Evolutionary conservation across 2,797 vertebrate species (phyloP), one percentile per base, ranked within the genome.

Genomic region (Oophaga sylvatica): DNA sequence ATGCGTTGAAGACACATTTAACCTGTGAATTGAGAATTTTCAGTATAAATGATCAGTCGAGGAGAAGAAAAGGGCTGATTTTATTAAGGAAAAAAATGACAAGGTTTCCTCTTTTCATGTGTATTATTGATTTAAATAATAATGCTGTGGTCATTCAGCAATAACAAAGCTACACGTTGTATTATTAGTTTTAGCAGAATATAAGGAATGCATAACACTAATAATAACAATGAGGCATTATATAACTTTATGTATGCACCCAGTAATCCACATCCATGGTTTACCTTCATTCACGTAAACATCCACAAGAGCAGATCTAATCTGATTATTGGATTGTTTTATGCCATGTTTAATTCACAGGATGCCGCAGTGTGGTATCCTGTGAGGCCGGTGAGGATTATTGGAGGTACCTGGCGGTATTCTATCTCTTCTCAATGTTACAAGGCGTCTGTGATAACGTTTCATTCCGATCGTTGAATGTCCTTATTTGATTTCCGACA

Each of bases 391-490:
- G 35, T 62, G 12, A 59, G 45, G 87, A 84, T 84, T 63, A 83
- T 87, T 87, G 60, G 53, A 77, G 48, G 79, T 83, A 63, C 81
- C 76, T 63, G 75, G 76, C 65, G 67, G 17, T 26, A 88, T 80
- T 78, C 53, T 84, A 35, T 81, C 67, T 73, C 83, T 22, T 73
- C 67, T 70, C 45, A 88, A 63, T 81, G 76, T 57, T 84, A 62
- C 53, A 63, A 80, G 41, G 65, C 11, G 71, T 11, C 57, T 56
- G 19, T 73, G 19, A 84, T 84, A 80, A 71, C 19, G 17, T 84
- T 68, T 84, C 87, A 71, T 5, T 48, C 35, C 41, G 87, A 79
- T 84, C 82, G 48, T 48, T 85, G 68, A 88, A 84, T 88, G 60
- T 73, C 83, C 67, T 45, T 81, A 41, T 84, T 80, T 88, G 87